Evolutionary conservation across 2,113 vertebrate species (phyloP).

Genomic region (Phalacrocorax carbo): DNA sequence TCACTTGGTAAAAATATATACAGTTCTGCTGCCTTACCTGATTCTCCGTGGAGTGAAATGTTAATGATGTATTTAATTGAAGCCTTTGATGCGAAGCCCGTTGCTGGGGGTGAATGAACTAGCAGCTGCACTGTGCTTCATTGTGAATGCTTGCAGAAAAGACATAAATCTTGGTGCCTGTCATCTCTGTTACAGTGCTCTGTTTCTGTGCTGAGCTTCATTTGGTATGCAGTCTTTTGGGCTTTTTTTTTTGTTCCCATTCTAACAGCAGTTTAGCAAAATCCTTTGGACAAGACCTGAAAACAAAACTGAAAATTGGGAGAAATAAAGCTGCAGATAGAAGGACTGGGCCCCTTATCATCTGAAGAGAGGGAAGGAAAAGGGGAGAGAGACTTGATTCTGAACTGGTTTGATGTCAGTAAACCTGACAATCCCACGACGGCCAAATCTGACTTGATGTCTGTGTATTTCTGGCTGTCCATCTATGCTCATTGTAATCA

Average conservation of each 20-base stretch:
- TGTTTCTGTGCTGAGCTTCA: not conserved
- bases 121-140: not conserved
- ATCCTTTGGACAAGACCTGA: not conserved
- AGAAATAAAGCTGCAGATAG: not conserved
- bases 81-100: not conserved
- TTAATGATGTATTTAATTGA: slow-evolving; percentile 40
- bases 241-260: not conserved
- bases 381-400: not conserved
- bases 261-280: not conserved
- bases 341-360: not conserved
- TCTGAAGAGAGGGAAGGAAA: not conserved
- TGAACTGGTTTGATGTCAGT: not conserved
- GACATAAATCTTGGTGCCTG: not conserved
- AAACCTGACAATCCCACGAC: not conserved
- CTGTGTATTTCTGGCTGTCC: not conserved
- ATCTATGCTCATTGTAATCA: not conserved
- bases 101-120: not conserved
- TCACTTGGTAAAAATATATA: not conserved
- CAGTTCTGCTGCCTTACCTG: not conserved
- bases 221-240: not conserved
- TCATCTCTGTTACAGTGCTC: not conserved
- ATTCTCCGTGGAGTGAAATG: not conserved
- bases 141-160: not conserved
- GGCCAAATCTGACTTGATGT: not conserved
- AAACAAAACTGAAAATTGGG: not conserved